Base-by-base conservation (phyloP, 2,888 invertebrate species). In the Scaptomyza cyrtandrae region DNA sequence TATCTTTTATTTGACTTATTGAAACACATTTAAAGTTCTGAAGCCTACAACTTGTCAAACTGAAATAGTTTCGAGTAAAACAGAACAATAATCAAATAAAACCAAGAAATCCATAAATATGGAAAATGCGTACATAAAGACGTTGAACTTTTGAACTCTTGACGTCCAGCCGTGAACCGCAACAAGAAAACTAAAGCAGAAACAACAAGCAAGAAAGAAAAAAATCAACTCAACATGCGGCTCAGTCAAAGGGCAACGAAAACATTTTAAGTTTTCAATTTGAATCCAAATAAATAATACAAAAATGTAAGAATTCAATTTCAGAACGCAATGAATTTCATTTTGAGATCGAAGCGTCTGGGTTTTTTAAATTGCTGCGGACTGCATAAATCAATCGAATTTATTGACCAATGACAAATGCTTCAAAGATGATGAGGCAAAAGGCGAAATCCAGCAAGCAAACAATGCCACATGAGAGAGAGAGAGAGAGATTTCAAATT, bases 371-470 rank as follows among this genome's bases (percentile, higher is more conserved):
- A 84, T 70, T 71, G 68, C 83, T 57, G 61, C 71, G 53, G 64
- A 72, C 65, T 77, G 59, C 58, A 75, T 86, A 90, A 90, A 90
- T 90, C 89, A 90, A 89, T 88, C 80, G 81, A 88, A 86, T 88
- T 90, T 90, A 89, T 89, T 90, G 85, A 78, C 89, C 88, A 90
- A 78, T 85, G 89, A 90, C 81, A 81, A 83, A 89, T 82, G 63
- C 75, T 35, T 37, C 67, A 64, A 74, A 58, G 56, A 74, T 37
- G 70, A 35, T 41, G 54, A 46, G 24, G 4, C 24, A 24, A 24
- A 44, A 24, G 70, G 75, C 75, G 68, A 70, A 80, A 80, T 66
- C 64, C 67, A 66, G 65, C 19, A 55, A 43, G 44, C 61, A 53
- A 52, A 71, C 69, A 75, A 86, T 71, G 69, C 56, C 54, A 68